Conservation (phyloP, 2,888 invertebrate species). For the Choreutis nemorana region DNA sequence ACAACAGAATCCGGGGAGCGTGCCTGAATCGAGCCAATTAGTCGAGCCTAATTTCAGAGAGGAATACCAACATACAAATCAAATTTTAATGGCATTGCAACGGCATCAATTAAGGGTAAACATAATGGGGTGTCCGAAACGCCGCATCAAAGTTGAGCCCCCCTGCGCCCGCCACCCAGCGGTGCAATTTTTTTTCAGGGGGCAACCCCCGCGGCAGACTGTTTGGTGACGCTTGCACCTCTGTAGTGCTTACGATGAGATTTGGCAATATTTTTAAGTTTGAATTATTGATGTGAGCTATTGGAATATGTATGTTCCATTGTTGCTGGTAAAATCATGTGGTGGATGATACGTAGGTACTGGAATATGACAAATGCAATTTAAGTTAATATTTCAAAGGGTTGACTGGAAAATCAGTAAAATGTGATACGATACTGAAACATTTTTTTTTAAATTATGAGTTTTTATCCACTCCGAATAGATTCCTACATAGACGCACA, state of each 20-base stretch:
- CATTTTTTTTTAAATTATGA: too few relatives aligned
- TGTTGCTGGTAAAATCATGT: conserved; percentile 1
- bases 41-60: too few relatives aligned
- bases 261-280: conserved; percentile 19
- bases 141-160: conserved; percentile 50
- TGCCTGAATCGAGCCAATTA: too few relatives aligned
- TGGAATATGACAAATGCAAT: too few relatives aligned
- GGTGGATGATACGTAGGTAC: background rate
- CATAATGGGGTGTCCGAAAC: conserved; percentile 27
- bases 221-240: conserved; percentile 60
- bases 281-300: conserved; percentile 3
- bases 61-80: conserved; percentile 28
- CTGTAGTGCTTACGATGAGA: conserved; percentile 14
- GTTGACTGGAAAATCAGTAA: too few relatives aligned
- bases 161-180: conserved; percentile 19
- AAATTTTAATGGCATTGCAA: conserved; percentile 31
- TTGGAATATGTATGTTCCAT: background rate
- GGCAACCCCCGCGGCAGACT: conserved; percentile 32
- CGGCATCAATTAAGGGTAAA: conserved; percentile 47
- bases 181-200: conserved; percentile 54
- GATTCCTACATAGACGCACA: too few relatives aligned
- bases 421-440: too few relatives aligned
- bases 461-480: too few relatives aligned
- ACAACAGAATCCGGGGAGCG: too few relatives aligned
- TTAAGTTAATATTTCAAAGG: too few relatives aligned